Evolutionary conservation across 2,888 invertebrate genomes (phyloP).

Genomic region (Drosophila bunnanda): DNA sequence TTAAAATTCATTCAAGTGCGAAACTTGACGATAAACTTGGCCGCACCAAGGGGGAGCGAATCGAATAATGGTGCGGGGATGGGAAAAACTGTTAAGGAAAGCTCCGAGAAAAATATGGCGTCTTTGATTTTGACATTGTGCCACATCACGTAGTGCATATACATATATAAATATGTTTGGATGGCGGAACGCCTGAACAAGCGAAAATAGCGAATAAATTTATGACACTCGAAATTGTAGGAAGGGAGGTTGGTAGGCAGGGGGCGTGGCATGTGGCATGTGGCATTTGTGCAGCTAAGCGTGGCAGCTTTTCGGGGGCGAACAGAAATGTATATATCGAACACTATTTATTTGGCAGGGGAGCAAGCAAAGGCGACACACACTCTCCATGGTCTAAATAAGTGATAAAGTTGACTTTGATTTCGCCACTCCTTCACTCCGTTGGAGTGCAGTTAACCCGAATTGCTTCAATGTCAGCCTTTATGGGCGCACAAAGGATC

Average conservation of each 20-base stretch:
- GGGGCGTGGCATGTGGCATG: slow-evolving; percentile 42
- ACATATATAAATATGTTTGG: slow-evolving; percentile 13
- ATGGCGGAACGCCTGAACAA: slow-evolving; percentile 30
- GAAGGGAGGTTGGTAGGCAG: neutral
- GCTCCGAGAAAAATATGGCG: slow-evolving; percentile 67
- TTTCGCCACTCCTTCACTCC: slow-evolving; percentile 57
- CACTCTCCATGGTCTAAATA: slow-evolving; percentile 66
- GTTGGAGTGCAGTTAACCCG: slow-evolving; percentile 45
- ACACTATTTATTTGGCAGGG: slow-evolving; percentile 62
- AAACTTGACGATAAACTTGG: slow-evolving; percentile 74
- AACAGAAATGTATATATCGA: slow-evolving; percentile 46
- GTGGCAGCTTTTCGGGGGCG: slow-evolving; percentile 47
- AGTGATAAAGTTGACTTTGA: slow-evolving; percentile 77
- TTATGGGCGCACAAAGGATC: slow-evolving; percentile 52
- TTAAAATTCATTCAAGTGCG: slow-evolving; percentile 68
- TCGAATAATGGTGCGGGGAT: slow-evolving; percentile 7
- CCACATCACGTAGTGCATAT: slow-evolving; percentile 39
- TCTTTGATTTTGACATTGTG: slow-evolving; percentile 62
- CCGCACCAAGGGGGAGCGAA: slow-evolving; percentile 10
- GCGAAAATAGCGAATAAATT: slow-evolving; percentile 64
- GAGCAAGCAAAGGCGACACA: slow-evolving; percentile 30
- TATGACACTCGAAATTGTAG: slow-evolving; percentile 46
- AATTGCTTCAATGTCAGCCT: slow-evolving; percentile 70
- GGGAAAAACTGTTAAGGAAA: slow-evolving; percentile 56
- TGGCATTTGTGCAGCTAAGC: slow-evolving; percentile 68